phyloP scores from a whole-genome alignment of 2,888 invertebrate species.

The Papilio elwesi region DNA sequence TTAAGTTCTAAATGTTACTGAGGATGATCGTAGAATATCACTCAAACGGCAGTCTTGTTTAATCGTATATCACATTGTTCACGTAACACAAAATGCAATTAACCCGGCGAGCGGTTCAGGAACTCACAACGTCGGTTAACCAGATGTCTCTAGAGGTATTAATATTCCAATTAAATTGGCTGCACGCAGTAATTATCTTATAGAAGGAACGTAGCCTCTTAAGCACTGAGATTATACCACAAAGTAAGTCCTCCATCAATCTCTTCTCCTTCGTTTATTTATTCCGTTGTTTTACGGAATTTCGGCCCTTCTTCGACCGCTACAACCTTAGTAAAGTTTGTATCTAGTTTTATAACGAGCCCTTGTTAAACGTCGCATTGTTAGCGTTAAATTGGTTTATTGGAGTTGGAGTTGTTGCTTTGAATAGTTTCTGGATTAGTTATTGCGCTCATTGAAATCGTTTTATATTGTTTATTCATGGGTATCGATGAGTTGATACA shows the following conservation, averaged over 20 bases:
- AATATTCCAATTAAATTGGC: slow-evolving; percentile 43
- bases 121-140: slow-evolving; percentile 32
- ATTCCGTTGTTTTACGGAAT: slow-evolving; percentile 33
- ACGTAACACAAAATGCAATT: slow-evolving; percentile 29
- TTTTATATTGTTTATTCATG: slow-evolving; percentile 36
- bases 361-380: slow-evolving; percentile 40
- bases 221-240: slow-evolving; percentile 25
- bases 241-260: slow-evolving; percentile 21
- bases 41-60: slow-evolving; percentile 1
- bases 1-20: no score
- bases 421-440: slow-evolving; percentile 37
- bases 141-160: slow-evolving; percentile 40
- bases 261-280: slow-evolving; percentile 13
- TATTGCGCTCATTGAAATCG: slow-evolving; percentile 30
- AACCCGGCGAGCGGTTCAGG: slow-evolving; percentile 30
- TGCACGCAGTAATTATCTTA: slow-evolving; percentile 42
- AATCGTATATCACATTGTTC: slow-evolving; percentile 1
- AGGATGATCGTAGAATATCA: background rate
- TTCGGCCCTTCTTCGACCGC: slow-evolving; percentile 13
- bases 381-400: slow-evolving; percentile 42
- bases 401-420: slow-evolving; percentile 36
- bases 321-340: slow-evolving; percentile 14
- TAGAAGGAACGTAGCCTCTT: slow-evolving; percentile 28
- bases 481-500: slow-evolving; percentile 6
- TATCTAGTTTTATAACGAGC: slow-evolving; percentile 44